Percentiles rank a stretch among this genome's conserved stretches.
These are phyloP conservation scores for Archivesica marissinica DNA, from an alignment of 1,140 invertebrate species.

Conservation along the genomic window DNA sequence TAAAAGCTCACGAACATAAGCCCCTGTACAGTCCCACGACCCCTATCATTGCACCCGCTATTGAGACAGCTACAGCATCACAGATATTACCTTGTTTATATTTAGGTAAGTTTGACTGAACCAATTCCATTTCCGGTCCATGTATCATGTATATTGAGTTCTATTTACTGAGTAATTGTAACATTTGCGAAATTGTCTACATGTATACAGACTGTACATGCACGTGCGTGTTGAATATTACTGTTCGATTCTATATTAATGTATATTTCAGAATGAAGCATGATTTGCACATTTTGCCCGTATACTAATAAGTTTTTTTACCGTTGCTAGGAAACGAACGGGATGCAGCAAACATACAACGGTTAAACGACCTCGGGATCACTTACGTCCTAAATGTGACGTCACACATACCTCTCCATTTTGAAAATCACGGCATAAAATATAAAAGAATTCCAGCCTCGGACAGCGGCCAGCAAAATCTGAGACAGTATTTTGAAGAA, in stretches of 20 bases:
- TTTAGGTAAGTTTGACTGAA: conserved; percentile 85
- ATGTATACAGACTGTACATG: too few relatives aligned
- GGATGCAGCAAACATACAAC: conserved; percentile 90
- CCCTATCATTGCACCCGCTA: conserved; percentile 76
- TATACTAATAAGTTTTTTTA: too few relatives aligned
- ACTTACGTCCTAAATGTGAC: conserved; percentile 90
- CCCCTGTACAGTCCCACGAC: conserved; percentile 81
- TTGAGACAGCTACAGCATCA: conserved; percentile 90
- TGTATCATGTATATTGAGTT: too few relatives aligned
- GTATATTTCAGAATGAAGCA: too few relatives aligned
- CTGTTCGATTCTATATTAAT: too few relatives aligned
- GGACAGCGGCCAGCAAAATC: conserved; percentile 94
- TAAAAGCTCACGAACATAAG: conserved; percentile 73
- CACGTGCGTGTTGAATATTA: too few relatives aligned
- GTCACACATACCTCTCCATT: conserved; percentile 90
- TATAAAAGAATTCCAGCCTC: conserved; percentile 93
- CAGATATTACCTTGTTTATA: conserved; percentile 94
- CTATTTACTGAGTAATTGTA: too few relatives aligned
- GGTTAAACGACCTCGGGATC: conserved; percentile 85
- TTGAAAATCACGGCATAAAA: conserved; percentile 89
- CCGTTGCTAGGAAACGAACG: conserved; percentile 90
- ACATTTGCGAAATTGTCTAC: too few relatives aligned
- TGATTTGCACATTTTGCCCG: too few relatives aligned
- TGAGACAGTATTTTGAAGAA: conserved; percentile 96
- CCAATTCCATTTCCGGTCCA: too few relatives aligned